Evolutionary conservation across 1,140 invertebrate genomes (phyloP).

Genomic region (Glossosoma conforme): DNA sequence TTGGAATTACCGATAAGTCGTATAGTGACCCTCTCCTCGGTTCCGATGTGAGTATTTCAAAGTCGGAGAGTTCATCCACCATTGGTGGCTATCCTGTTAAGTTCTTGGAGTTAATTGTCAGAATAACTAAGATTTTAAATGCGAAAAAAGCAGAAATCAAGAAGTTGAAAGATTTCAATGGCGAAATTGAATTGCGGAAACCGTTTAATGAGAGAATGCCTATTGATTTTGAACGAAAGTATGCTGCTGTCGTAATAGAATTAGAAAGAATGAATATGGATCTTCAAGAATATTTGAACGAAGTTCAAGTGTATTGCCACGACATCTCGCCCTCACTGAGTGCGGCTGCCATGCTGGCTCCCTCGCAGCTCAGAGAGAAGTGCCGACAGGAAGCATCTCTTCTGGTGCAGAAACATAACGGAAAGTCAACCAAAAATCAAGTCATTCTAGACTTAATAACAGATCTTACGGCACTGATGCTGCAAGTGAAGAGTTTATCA

Average conservation of each 20-base stretch:
- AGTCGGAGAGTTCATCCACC: constrained; percentile 43
- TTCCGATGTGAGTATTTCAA: constrained; percentile 38
- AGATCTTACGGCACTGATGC: constrained; percentile 83
- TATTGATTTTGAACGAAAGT: constrained; percentile 84
- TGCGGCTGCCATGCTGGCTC: constrained; percentile 81
- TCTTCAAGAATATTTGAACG: constrained; percentile 78
- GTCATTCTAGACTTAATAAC: constrained; percentile 74
- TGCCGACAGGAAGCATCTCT: constrained; percentile 78
- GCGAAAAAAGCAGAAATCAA: constrained; percentile 80
- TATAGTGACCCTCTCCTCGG: constrained; percentile 53
- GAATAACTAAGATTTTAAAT: constrained; percentile 79
- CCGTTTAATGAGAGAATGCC: constrained; percentile 72
- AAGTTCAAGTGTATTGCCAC: constrained; percentile 78
- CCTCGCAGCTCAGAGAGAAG: constrained; percentile 79
- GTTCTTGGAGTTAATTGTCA: constrained; percentile 80
- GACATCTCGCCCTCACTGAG: constrained; percentile 85
- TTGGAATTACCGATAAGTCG: constrained; percentile 27
- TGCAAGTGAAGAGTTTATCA: constrained; percentile 88
- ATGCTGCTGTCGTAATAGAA: constrained; percentile 84
- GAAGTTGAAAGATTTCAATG: constrained; percentile 81
- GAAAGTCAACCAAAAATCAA: constrained; percentile 53
- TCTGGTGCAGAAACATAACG: constrained; percentile 75
- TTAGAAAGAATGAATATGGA: constrained; percentile 89
- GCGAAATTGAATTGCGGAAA: constrained; percentile 81
- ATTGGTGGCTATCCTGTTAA: constrained; percentile 81